Base-by-base conservation (phyloP, 2,888 invertebrate genomes). In the Calliopum simillimum region DNA sequence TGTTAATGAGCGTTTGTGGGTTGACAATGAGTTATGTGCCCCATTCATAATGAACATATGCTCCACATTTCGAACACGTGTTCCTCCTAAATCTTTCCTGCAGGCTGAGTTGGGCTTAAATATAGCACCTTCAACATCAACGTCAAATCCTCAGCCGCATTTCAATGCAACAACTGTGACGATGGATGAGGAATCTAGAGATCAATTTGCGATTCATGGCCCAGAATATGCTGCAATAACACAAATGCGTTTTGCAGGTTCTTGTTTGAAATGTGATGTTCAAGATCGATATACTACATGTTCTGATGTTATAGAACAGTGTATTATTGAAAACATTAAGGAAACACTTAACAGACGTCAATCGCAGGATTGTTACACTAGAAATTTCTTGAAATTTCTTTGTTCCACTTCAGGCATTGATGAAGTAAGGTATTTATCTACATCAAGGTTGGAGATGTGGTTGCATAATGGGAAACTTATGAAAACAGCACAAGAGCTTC, bases 401-500 rank as follows among this genome's bases (percentile, higher is more conserved):
- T 92, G 95, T 0, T 91, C 93, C 0, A 92, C 96, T 0, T 93
- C 94, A 76, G 98, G 98, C 0, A 91, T 97, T 71, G 91, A 91
- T 0, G 97, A 97, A 87, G 91, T 91, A 23, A 82, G 85, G 11
- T 81, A 82, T 2, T 73, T 85, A 12, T 84, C 83, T 4, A 82
- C 85, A 16, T 78, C 84, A 3, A 91, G 94, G 1, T 88, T 98
- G 21, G 98, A 98, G 84, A 91, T 93, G 78, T 98, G 98, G 98
- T 88, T 98, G 70, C 97, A 97, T 84, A 98, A 98, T 83, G 97
- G 97, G 72, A 99, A 98, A 89, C 87, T 97, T 67, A 94, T 95
- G 88, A 92, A 95, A 79, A 91, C 94, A 23, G 97, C 97, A 0
- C 97, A 97, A 84, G 98, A 98, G 86, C 86, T 99, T 67, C 87